Evolutionary conservation across 1,140 invertebrate species (phyloP).

Genomic region (Bicyclus anynana): DNA sequence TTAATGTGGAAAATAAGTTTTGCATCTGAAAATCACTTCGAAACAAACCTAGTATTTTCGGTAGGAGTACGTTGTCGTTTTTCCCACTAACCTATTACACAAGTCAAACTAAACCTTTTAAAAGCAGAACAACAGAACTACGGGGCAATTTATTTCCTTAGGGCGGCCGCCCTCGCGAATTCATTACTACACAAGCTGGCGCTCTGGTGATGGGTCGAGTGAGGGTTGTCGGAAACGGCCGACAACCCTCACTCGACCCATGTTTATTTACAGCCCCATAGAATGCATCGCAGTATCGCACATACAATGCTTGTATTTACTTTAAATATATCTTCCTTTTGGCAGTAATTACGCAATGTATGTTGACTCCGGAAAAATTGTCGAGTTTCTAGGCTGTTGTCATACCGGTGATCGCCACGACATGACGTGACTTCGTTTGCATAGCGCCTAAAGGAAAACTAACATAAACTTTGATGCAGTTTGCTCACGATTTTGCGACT

Average conservation of each 20-base stretch:
- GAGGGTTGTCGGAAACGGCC: too few relatives aligned
- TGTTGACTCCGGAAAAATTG: background rate
- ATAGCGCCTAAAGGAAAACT: slow-evolving; percentile 64
- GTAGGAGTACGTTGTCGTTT: background rate
- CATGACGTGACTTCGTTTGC: slow-evolving; percentile 67
- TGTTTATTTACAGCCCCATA: slow-evolving; percentile 20
- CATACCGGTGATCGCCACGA: slow-evolving; percentile 37
- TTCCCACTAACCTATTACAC: slow-evolving; percentile 13
- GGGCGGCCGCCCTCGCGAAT: slow-evolving; percentile 69
- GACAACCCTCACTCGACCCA: slow-evolving; percentile 28
- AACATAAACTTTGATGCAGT: slow-evolving; percentile 64
- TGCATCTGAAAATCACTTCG: background rate
- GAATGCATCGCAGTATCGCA: background rate
- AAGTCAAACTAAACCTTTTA: slow-evolving; percentile 50
- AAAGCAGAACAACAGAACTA: slow-evolving; percentile 60
- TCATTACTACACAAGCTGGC: slow-evolving; percentile 66
- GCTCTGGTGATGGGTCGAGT: too few relatives aligned
- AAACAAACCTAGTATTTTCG: background rate
- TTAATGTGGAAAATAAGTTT: too few relatives aligned
- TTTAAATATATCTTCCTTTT: background rate
- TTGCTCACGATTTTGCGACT: slow-evolving; percentile 35
- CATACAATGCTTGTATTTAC: slow-evolving; percentile 33
- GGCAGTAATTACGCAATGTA: slow-evolving; percentile 20
- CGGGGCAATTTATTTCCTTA: slow-evolving; percentile 60
- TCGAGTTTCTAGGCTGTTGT: background rate